A percentile compares a stretch with the other conserved stretches of the same genome.
Evolutionary conservation across 2,888 invertebrate genomes (phyloP).

Genomic region (Carterocephalus palaemon): DNA sequence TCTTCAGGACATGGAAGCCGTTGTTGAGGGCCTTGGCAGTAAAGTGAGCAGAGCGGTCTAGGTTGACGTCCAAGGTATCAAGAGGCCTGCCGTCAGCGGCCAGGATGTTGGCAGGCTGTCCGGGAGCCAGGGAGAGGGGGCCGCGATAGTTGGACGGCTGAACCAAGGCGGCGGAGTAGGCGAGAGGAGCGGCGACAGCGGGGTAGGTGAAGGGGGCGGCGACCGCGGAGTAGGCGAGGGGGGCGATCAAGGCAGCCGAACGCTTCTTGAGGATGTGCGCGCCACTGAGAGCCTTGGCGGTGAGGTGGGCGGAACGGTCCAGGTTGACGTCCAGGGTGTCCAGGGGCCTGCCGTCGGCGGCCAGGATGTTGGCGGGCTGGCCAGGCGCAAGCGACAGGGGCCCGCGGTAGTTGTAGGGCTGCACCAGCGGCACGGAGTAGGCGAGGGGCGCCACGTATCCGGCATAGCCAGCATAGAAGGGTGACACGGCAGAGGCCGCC

Average conservation of each 20-base stretch:
- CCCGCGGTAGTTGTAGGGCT: slow-evolving; percentile 57
- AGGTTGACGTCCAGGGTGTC: slow-evolving; percentile 69
- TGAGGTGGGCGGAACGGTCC: slow-evolving; percentile 65
- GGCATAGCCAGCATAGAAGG: slow-evolving; percentile 23
- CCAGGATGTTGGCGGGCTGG: slow-evolving; percentile 66
- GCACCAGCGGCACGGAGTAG: slow-evolving; percentile 40
- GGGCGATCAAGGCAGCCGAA: slow-evolving; percentile 39
- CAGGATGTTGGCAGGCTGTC: slow-evolving; percentile 66
- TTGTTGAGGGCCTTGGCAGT: slow-evolving; percentile 58
- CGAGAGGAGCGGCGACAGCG: slow-evolving; percentile 39
- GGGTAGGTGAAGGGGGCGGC: slow-evolving; percentile 20
- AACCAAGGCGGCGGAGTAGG: slow-evolving; percentile 39
- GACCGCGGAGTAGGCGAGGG: slow-evolving; percentile 55
- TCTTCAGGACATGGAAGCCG: slow-evolving; percentile 50
- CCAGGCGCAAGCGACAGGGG: slow-evolving; percentile 68
- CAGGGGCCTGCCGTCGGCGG: slow-evolving; percentile 64
- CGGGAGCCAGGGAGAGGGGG: slow-evolving; percentile 63
- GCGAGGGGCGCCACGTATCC: slow-evolving; percentile 42
- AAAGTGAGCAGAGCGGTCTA: slow-evolving; percentile 66
- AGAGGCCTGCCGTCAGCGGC: slow-evolving; percentile 66
- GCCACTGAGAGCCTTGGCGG: slow-evolving; percentile 56
- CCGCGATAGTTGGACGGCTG: slow-evolving; percentile 48
- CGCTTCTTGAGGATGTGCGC: slow-evolving; percentile 54
- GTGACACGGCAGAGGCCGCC: slow-evolving; percentile 64
- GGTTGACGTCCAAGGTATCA: slow-evolving; percentile 67